Percentiles rank a stretch among this genome's conserved stretches.
Evolutionary conservation across 2,888 invertebrate species (phyloP).

Genomic region (Ophion ventricosus): DNA sequence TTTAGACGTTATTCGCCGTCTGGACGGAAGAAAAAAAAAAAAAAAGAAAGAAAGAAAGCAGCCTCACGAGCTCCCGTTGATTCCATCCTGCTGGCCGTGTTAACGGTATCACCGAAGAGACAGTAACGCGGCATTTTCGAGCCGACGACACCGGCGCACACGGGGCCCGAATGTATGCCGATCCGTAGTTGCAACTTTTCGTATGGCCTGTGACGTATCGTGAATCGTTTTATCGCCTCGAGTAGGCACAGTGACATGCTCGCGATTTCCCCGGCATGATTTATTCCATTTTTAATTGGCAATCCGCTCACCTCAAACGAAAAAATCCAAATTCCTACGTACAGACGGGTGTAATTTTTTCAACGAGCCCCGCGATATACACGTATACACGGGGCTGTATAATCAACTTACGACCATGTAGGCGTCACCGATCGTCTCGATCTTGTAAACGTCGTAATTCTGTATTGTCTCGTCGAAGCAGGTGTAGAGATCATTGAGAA

Average conservation of each 20-base stretch:
- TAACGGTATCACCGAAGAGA: conserved; percentile 96
- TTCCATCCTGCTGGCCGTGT: conserved; percentile 94
- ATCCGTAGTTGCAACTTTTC: conserved; percentile 94
- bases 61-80: conserved; percentile 91
- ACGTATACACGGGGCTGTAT: no score
- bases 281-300: conserved; percentile 93
- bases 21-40: no score
- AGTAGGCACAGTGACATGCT: conserved; percentile 96
- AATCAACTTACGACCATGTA: conserved; percentile 92
- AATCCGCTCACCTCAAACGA: conserved; percentile 86
- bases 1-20: no score
- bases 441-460: conserved; percentile 96
- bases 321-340: background rate
- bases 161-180: conserved; percentile 97
- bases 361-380: background rate
- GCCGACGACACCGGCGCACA: conserved; percentile 96
- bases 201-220: conserved; percentile 93
- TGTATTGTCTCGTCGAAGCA: conserved; percentile 97
- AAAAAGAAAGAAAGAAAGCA: background rate
- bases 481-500: conserved; percentile 96
- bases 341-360: background rate
- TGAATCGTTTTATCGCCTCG: conserved; percentile 92
- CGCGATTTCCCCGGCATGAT: conserved; percentile 96
- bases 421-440: conserved; percentile 95
- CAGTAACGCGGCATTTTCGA: conserved; percentile 97